Conservation (phyloP, 2,113 vertebrate species). For the Typhlomys cinereus region DNA sequence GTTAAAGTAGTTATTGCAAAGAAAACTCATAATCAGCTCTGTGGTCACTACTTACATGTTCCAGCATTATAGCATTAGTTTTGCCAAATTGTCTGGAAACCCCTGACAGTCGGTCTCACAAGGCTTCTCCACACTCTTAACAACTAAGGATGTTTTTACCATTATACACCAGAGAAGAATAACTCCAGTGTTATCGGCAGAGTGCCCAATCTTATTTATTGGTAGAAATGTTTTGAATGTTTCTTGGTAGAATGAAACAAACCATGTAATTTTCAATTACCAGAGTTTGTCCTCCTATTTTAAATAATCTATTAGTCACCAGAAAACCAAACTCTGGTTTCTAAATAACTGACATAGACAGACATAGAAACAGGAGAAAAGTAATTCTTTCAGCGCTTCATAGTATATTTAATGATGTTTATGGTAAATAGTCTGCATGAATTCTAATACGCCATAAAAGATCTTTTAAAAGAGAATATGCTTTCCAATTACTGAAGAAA, state of each 20-base stretch:
- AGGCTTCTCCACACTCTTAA: background rate
- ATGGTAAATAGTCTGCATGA: constrained; percentile 63
- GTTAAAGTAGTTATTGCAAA: constrained; percentile 15
- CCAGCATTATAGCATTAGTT: background rate
- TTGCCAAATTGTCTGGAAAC: background rate
- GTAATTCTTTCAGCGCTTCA: constrained; percentile 42
- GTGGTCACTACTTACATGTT: background rate
- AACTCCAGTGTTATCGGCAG: background rate
- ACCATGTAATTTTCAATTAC: background rate
- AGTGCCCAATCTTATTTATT: constrained; percentile 38
- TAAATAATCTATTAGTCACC: background rate
- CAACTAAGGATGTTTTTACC: background rate
- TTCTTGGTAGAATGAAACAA: background rate
- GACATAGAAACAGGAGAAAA: background rate
- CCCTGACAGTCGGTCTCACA: background rate
- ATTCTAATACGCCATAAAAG: constrained; percentile 53
- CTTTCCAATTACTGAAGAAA: constrained; percentile 73
- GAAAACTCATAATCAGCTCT: background rate
- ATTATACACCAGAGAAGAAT: background rate
- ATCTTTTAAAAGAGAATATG: constrained; percentile 74
- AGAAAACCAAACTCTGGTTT: constrained; percentile 26
- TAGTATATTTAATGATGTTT: constrained; percentile 58
- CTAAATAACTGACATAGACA: background rate
- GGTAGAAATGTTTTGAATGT: background rate
- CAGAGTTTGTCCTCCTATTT: background rate